Base-by-base conservation (phyloP, 2,113 vertebrate species). In the Myanophis thanlyinensis region DNA sequence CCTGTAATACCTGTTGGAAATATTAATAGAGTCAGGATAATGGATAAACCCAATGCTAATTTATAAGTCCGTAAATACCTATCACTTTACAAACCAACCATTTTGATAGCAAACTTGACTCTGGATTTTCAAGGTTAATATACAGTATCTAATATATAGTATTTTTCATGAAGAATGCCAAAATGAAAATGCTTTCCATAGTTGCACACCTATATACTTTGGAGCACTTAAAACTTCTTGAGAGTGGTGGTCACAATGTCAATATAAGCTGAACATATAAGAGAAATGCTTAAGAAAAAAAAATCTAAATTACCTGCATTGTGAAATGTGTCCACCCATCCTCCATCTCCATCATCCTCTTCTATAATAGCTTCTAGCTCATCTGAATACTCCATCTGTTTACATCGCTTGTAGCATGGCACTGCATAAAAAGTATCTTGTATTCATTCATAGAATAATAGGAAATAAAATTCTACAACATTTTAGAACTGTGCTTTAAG, bases 311-410 rank as follows among this genome's bases (percentile, higher is more conserved):
- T 96, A 99, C 99, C 98, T 97, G 99, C 94, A 95, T 99, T 98
- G 96, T 99, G 99, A 85, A 98, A 99, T 13, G 99, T 99, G 97
- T 99, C 99, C 93, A 99, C 99, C 99, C 99, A 99, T 94, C 99
- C 99, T 13, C 99, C 99, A 92, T 99, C 99, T 73, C 99, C 99
- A 95, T 99, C 99, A 93, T 99, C 99, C 96, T 99, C 99, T 98
- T 99, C 99, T 97, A 99, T 99, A 96, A 99, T 99, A 92, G 99
- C 99, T 94, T 99, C 99, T 96, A 99, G 98, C 96, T 99, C 99
- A 86, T 99, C 99, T 0, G 98, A 99, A 95, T 99, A 99, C 89
- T 99, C 99, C 99, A 99, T 99, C 96, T 99, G 99, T 98, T 99
- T 99, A 96, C 99, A 99, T 11, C 99, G 98, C 96, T 99, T 99